Base-by-base conservation (phyloP, 2,113 vertebrate genomes). In the Chaenogobius annularis region DNA sequence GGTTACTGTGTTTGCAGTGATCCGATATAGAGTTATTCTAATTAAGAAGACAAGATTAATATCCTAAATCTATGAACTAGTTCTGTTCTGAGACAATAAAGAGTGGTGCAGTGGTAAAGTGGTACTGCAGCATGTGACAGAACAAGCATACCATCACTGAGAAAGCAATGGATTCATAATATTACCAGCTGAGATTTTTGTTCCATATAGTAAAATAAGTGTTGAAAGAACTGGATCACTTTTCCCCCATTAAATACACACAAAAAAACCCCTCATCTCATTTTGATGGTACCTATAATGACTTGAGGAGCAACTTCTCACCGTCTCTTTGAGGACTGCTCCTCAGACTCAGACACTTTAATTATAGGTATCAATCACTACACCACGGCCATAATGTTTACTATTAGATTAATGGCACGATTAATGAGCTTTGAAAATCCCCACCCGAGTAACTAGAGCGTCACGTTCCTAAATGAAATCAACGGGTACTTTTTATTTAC, bases 361-460 rank as follows among this genome's bases (percentile, higher is more conserved):
- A 66, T 66, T 66, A 66, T 19, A 59, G 13, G 14, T 62, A 55
- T 72, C 70, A 68, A 64, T 72, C 66, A 56, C 72, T 22, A 26
- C 58, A n/a, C 55, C 66, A 56, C 13, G 13, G 52, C 19, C 44
- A n/a, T 63, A 63, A 72, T 40, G 19, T 35, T 56, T 48, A 22
- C 14, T 26, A 68, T 77, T 52, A 68, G 58, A 72, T 68, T 68
- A 56, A 78, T 78, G 58, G 35, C 9, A 40, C 19, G 35, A 72
- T 72, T 72, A 72, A 68, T 64, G 48, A 64, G 47, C 35, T 59
- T 44, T 54, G 17, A 62, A 77, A 61, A 62, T 66, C 47, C 6
- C 54, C 22, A 4, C 22, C 22, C 23, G 20, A 44, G 37, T 61
- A 59, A 71, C 22, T 68, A 46, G 47, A 62, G 65, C 69, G 40